phyloP scores from a whole-genome alignment of 2,888 invertebrate genomes.

The Morinoia aosen region DNA sequence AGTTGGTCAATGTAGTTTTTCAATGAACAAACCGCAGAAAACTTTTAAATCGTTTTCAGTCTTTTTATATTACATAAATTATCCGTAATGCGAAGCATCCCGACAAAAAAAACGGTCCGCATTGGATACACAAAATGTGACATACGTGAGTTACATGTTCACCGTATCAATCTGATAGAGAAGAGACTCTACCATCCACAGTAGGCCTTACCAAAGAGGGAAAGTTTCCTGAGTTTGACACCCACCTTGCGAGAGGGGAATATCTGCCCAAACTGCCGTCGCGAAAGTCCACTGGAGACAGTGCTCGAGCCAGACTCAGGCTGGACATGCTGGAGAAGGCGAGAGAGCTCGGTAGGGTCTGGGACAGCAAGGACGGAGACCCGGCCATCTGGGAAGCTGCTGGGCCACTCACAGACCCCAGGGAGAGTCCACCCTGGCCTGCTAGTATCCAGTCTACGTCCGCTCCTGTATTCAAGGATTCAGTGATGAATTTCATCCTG shows the following conservation, averaged over 20 bases:
- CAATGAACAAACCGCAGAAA: too few species aligned
- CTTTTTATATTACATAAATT: too few species aligned
- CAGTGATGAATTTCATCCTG: not conserved
- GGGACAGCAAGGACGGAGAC: not conserved
- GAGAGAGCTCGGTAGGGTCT: not conserved
- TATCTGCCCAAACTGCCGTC: constrained; percentile 95
- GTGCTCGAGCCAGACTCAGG: constrained; percentile 76
- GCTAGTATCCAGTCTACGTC: constrained; percentile 85
- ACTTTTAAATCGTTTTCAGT: not conserved
- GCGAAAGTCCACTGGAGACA: constrained; percentile 91
- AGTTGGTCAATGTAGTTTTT: too few species aligned
- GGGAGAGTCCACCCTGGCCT: constrained; percentile 77
- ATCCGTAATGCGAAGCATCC: too few species aligned
- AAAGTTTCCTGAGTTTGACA: not conserved
- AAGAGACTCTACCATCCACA: too few species aligned
- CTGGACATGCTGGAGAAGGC: constrained; percentile 39
- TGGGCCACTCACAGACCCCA: constrained; percentile 72
- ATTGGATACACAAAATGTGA: too few species aligned
- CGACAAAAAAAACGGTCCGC: too few species aligned
- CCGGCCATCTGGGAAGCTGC: not conserved
- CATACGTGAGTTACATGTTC: too few species aligned
- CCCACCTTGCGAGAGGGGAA: constrained; percentile 72
- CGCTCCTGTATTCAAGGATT: constrained; percentile 73
- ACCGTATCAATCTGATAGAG: too few species aligned
- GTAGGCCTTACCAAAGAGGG: too few species aligned